Percentiles rank a stretch among this genome's conserved stretches.
phyloP scores from a whole-genome alignment of 1,140 invertebrate species.

The Trichonephila inaurata region DNA sequence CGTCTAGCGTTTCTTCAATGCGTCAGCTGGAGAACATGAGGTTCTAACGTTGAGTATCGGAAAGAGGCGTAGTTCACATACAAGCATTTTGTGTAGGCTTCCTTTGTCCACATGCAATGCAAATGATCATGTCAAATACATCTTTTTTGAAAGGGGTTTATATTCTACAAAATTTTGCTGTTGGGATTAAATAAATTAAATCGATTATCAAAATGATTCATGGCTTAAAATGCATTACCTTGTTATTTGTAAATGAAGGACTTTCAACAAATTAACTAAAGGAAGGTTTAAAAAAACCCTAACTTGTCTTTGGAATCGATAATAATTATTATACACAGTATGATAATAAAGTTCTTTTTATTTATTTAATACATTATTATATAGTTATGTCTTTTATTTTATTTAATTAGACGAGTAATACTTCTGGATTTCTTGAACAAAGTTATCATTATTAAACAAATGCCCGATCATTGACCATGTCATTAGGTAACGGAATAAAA shows the following conservation, averaged over 20 bases:
- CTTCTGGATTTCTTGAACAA: too few species aligned
- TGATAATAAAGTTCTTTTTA: too few species aligned
- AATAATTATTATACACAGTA: too few species aligned
- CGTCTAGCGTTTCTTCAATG: background rate
- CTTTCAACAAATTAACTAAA: too few species aligned
- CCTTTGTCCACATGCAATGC: slow-evolving; percentile 22
- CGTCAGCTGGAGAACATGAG: slow-evolving; percentile 38
- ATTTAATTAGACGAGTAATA: too few species aligned
- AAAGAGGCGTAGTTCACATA: slow-evolving; percentile 13
- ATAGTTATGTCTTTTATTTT: too few species aligned
- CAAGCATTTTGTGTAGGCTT: background rate
- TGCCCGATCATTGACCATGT: too few species aligned
- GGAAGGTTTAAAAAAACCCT: too few species aligned
- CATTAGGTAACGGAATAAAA: too few species aligned
- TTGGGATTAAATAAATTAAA: background rate
- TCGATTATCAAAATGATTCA: background rate
- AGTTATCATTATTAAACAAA: too few species aligned
- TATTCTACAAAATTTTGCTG: background rate
- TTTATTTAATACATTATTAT: too few species aligned
- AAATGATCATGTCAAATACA: background rate
- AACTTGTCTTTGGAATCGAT: too few species aligned
- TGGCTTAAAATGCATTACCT: background rate
- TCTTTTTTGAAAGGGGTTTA: background rate
- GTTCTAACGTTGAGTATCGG: background rate
- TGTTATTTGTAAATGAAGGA: background rate